Percentiles rank a stretch among this genome's conserved stretches.
phyloP scores from a whole-genome alignment of 2,888 invertebrate species.

The Epiblema foenella region DNA sequence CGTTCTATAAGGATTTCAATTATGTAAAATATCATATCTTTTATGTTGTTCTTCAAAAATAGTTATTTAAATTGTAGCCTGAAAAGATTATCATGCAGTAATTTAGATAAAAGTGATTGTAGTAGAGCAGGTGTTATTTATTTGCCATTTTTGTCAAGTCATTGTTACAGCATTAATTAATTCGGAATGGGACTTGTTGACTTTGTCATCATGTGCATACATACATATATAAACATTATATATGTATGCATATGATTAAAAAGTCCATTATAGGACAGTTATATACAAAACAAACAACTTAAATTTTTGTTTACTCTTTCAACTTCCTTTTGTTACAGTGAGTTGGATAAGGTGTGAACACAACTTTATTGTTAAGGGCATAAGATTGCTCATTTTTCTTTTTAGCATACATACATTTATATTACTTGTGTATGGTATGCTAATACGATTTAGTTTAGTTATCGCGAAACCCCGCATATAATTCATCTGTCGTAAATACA shows the following conservation, averaged over 20 bases:
- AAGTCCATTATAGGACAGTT: too few relatives aligned
- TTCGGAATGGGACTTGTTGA: neutral
- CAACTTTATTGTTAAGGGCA: too few relatives aligned
- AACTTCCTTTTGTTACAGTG: neutral
- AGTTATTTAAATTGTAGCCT: too few relatives aligned
- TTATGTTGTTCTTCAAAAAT: neutral
- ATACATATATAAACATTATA: too few relatives aligned
- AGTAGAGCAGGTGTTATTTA: neutral
- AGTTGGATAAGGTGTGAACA: too few relatives aligned
- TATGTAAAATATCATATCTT: neutral
- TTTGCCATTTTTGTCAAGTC: constrained; percentile 7
- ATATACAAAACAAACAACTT: neutral
- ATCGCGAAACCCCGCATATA: neutral
- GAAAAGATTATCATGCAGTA: neutral
- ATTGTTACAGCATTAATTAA: constrained; percentile 10
- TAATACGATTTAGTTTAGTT: neutral
- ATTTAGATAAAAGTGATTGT: neutral
- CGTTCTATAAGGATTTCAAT: neutral
- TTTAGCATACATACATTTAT: too few relatives aligned
- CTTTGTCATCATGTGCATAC: neutral
- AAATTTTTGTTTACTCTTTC: neutral
- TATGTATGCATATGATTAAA: too few relatives aligned
- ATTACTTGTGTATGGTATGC: too few relatives aligned
- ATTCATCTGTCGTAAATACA: neutral
- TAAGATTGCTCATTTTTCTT: too few relatives aligned